Base-by-base conservation (phyloP, 2,797 vertebrate genomes). In the Eupleurogrammus muticus region DNA sequence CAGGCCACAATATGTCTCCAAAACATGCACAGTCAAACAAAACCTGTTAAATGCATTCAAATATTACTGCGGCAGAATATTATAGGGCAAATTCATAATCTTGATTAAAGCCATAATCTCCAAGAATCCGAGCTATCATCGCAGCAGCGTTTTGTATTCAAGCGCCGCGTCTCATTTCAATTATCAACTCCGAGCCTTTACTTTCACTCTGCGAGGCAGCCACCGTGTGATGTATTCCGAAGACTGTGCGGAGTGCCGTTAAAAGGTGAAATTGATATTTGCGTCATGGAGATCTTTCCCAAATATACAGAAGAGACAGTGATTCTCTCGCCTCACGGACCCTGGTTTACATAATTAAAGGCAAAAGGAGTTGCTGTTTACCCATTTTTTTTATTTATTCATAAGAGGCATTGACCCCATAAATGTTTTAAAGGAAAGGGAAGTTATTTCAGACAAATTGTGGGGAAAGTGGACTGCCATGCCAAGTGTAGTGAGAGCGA, bases 291-390 rank as follows among this genome's bases (percentile, higher is more conserved):
- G 40, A 14, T 57, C 46, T n/a, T n/a, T 61, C 21, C 17, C 51
- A 56, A n/a, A 70, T 40, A 36, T 16, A 13, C 28, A 36, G 9
- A 38, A 32, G 2, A 49, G 48, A 54, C 34, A 46, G 38, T 3
- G 14, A 11, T 17, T 21, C 32, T 12, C 4, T 59, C 14, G 32
- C 35, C 38, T 53, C 42, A 19, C n/a, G 44, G 19, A 55, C 17
- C 36, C 14, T 12, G 36, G 21, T 62, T 70, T 63, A 42, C 38
- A 13, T n/a, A 24, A 66, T 68, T 71, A 67, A 64, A 67, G 49
- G 34, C n/a, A 63, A 67, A 44, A 49, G 21, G 40, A 54, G 38
- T 34, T n/a, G 14, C 23, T 47, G 59, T 71, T 63, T 58, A 71
- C 34, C 8, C 35, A 28, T 28, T 28, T 28, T n/a, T 19, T 19